Base-by-base conservation (phyloP, 2,797 vertebrate species). In the Argyrosomus regius region DNA sequence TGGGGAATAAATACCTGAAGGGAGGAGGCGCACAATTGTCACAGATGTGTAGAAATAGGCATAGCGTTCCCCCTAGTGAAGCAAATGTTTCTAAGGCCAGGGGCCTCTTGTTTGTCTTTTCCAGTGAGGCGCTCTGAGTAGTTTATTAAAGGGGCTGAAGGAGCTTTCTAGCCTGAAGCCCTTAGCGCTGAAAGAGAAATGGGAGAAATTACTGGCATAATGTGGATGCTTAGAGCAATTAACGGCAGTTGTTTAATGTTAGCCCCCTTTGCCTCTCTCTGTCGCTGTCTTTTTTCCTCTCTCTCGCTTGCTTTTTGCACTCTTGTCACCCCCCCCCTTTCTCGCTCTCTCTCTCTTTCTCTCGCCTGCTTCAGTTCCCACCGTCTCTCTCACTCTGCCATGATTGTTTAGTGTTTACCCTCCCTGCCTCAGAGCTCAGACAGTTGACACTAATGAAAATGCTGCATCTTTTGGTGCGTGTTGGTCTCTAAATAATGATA, bases 221-320 rank as follows among this genome's bases (percentile, higher is more conserved):
- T 96, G 95, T 96, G 95, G 95, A 95, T 91, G 96, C 96, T 97
- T 96, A 96, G 94, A 96, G 96, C 96, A 96, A 97, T 97, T 97
- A 97, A 96, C 95, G 94, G 95, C 95, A 95, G 95, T 96, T 96
- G 97, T 96, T 97, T 96, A 95, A 96, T 96, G 95, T 95, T 94
- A 95, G 96, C 94, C 95, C 92, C 80, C 80, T 72, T 78, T 82
- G 78, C 81, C 78, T 77, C 78, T 93, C 89, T 93, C 91, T 89
- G 82, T 75, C 46, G 22, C 72, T 59, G 48, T 76, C 18, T 78
- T 72, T 78, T 0, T 57, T 39, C 5, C 8, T 57, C 18, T 56
- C 43, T 48, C 24, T 35, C 26, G 9, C 73, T 75, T 61, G 48
- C 83, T 71, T 65, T 65, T 81, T 75, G 41, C 76, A n/a, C 75